Percentiles rank a stretch among this genome's conserved stretches.
These are phyloP conservation scores for Tragelaphus strepsiceros DNA, from an alignment of 2,113 vertebrate species.

Conservation along the genomic window DNA sequence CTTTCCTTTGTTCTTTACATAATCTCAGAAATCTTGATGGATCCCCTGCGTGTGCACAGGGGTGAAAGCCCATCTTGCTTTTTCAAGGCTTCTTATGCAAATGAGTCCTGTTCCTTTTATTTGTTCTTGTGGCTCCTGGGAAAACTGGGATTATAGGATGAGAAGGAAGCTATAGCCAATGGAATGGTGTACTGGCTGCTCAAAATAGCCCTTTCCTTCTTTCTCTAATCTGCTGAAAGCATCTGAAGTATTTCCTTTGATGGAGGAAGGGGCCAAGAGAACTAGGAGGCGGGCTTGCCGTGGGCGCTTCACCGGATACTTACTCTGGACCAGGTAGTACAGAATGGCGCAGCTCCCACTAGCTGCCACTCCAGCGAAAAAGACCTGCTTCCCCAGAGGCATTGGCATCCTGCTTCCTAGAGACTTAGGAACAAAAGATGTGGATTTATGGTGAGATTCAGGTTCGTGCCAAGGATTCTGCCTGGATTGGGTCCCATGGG, in stretches of 20 bases:
- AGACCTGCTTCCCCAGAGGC: not conserved
- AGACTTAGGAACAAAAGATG: constrained; percentile 26
- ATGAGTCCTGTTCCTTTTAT: not conserved
- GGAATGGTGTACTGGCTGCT: not conserved
- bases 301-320: not conserved
- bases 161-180: not conserved
- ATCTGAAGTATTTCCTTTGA: not conserved
- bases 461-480: not conserved
- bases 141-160: not conserved
- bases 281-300: not conserved
- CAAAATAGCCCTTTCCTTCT: not conserved
- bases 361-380: not conserved
- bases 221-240: not conserved
- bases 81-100: not conserved
- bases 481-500: not conserved
- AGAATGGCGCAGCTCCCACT: not conserved
- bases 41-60: not conserved
- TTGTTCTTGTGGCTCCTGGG: not conserved
- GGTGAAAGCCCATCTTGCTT: not conserved
- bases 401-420: constrained; percentile 2
- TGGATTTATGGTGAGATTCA: not conserved
- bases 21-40: not conserved
- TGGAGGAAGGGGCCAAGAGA: not conserved
- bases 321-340: constrained; percentile 4
- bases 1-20: not conserved